Evolutionary conservation across 2,888 invertebrate genomes (phyloP).

Genomic region (Mesorhabditis belari): DNA sequence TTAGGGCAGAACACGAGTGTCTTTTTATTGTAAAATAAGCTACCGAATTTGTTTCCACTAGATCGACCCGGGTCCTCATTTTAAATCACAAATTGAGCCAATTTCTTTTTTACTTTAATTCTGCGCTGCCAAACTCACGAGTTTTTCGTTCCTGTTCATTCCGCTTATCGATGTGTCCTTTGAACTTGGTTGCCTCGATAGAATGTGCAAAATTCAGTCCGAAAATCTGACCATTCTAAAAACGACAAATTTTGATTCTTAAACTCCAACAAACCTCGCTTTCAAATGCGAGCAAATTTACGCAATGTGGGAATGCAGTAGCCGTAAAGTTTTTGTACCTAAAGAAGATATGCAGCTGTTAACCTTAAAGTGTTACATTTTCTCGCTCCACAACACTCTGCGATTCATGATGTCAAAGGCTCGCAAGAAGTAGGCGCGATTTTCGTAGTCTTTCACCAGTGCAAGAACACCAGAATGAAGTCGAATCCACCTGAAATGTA

Average conservation of each 20-base stretch:
- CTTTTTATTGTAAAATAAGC: no score
- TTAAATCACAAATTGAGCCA: no score
- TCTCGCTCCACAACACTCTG: constrained; percentile 31
- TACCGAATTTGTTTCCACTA: no score
- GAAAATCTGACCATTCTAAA: constrained; percentile 7
- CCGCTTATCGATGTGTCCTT: constrained; percentile 3
- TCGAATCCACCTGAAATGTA: background rate
- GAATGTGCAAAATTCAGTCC: constrained; percentile 18
- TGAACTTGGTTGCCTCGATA: constrained; percentile 15
- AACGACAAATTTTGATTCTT: background rate
- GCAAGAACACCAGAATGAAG: background rate
- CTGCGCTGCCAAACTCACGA: background rate
- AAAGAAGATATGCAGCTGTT: background rate
- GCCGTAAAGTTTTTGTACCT: background rate
- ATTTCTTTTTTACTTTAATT: no score
- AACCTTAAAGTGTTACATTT: constrained; percentile 20
- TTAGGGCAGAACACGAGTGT: no score
- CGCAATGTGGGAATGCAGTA: background rate
- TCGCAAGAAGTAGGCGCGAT: constrained; percentile 33
- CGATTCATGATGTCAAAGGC: constrained; percentile 36
- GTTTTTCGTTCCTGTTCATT: background rate
- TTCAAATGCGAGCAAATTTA: background rate
- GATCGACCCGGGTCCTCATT: no score
- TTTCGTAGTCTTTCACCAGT: constrained; percentile 37
- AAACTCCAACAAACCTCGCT: background rate